phyloP scores from a whole-genome alignment of 2,888 invertebrate species.

The Phyllotreta striolata region DNA sequence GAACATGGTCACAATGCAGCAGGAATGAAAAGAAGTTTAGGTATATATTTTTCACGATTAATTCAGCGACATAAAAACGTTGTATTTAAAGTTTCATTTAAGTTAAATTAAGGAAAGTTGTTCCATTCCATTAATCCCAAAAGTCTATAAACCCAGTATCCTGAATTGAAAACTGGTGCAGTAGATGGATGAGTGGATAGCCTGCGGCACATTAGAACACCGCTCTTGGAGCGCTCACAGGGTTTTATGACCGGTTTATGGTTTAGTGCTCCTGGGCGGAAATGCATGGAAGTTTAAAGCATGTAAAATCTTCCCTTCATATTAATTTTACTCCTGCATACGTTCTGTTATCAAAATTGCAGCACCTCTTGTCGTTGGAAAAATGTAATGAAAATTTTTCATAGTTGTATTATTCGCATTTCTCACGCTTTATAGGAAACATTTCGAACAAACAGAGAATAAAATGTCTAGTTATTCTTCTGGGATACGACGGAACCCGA shows the following conservation, averaged over 20 bases:
- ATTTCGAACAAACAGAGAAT: constrained; percentile 18
- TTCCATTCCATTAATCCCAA: constrained; percentile 23
- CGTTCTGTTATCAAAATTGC: constrained; percentile 50
- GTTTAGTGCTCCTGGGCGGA: constrained; percentile 56
- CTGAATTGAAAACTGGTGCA: constrained; percentile 30
- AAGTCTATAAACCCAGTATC: constrained; percentile 30
- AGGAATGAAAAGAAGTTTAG: not conserved
- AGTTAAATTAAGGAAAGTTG: constrained; percentile 24
- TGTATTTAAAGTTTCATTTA: constrained; percentile 21
- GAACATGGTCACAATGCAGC: too few relatives aligned
- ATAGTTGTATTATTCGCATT: constrained; percentile 32
- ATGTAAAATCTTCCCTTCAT: constrained; percentile 55
- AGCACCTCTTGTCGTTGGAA: constrained; percentile 41
- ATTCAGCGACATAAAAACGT: constrained; percentile 14
- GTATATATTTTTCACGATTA: constrained; percentile 3
- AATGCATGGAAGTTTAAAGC: constrained; percentile 57
- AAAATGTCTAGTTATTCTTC: constrained; percentile 22
- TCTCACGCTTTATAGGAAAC: constrained; percentile 29
- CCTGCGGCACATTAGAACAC: constrained; percentile 27
- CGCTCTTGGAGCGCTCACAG: constrained; percentile 39
- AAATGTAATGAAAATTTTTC: constrained; percentile 44
- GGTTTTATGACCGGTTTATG: constrained; percentile 57
- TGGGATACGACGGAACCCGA: constrained; percentile 4
- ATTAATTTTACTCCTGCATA: constrained; percentile 56
- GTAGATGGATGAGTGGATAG: constrained; percentile 23